These are phyloP conservation scores for Erannis defoliaria DNA, from an alignment of 2,888 invertebrate genomes.

Conservation along the genomic window DNA sequence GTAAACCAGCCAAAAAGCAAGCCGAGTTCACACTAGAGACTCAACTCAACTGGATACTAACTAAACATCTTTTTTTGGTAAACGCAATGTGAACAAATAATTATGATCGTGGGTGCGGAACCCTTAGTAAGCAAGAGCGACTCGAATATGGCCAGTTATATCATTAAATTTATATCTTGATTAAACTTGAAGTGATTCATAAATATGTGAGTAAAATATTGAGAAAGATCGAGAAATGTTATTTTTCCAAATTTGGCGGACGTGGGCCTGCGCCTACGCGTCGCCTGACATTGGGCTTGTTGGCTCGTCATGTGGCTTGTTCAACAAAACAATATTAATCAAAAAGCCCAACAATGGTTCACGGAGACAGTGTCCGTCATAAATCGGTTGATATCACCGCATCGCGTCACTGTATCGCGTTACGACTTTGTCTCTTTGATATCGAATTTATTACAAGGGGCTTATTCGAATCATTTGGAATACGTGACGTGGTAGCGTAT, in stretches of 20 bases:
- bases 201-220: constrained; percentile 17
- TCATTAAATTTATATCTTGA: constrained; percentile 24
- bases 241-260: constrained; percentile 39
- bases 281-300: constrained; percentile 11
- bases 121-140: no score
- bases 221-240: constrained; percentile 27
- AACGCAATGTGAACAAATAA: no score
- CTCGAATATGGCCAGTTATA: no score
- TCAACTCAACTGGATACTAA: no score
- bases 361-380: constrained; percentile 65
- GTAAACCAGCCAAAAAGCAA: no score
- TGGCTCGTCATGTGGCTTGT: constrained; percentile 25
- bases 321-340: constrained; percentile 61
- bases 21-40: no score
- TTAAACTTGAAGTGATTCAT: constrained; percentile 25
- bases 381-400: constrained; percentile 75
- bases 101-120: no score
- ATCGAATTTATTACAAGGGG: constrained; percentile 77
- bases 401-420: constrained; percentile 77
- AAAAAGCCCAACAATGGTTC: constrained; percentile 59
- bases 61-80: no score
- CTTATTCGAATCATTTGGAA: constrained; percentile 73
- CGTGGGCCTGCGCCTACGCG: constrained; percentile 42
- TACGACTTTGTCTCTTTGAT: constrained; percentile 81
- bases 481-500: constrained; percentile 65